Percentiles rank a stretch among this genome's conserved stretches.
These are phyloP conservation scores for Gastracanthus pulcherrimus DNA, from an alignment of 2,888 invertebrate genomes.

Conservation along the genomic window DNA sequence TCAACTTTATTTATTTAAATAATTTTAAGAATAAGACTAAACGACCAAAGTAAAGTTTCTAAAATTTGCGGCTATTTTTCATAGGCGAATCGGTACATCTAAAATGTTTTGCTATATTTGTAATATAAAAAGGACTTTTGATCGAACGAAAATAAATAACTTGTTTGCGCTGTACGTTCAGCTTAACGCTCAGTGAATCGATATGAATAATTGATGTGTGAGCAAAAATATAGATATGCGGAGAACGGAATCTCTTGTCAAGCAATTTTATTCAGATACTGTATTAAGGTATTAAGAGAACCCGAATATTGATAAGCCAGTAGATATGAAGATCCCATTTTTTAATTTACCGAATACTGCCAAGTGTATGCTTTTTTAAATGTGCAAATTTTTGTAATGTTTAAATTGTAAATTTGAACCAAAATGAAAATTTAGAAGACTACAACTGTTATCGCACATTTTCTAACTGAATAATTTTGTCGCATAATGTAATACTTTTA, in stretches of 20 bases:
- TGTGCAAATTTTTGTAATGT: slow-evolving; percentile 12
- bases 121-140: slow-evolving; percentile 15
- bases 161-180: slow-evolving; percentile 15
- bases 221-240: neutral
- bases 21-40: too few species aligned
- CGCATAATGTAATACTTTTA: neutral
- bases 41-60: slow-evolving; percentile 34
- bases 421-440: too few species aligned
- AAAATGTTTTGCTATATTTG: too few species aligned
- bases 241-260: slow-evolving; percentile 30
- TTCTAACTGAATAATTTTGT: too few species aligned
- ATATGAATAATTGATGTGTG: neutral
- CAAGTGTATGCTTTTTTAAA: slow-evolving; percentile 44
- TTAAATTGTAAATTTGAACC: neutral
- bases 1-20: too few species aligned
- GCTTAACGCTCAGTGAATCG: neutral
- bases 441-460: too few species aligned
- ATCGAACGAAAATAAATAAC: slow-evolving; percentile 29
- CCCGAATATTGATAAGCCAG: too few species aligned
- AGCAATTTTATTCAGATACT: slow-evolving; percentile 27
- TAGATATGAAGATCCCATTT: slow-evolving; percentile 14
- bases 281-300: neutral
- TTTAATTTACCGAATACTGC: slow-evolving; percentile 55
- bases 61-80: neutral
- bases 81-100: too few species aligned